Conservation (phyloP, 2,113 vertebrate species). For the Myotis brandtii region DNA sequence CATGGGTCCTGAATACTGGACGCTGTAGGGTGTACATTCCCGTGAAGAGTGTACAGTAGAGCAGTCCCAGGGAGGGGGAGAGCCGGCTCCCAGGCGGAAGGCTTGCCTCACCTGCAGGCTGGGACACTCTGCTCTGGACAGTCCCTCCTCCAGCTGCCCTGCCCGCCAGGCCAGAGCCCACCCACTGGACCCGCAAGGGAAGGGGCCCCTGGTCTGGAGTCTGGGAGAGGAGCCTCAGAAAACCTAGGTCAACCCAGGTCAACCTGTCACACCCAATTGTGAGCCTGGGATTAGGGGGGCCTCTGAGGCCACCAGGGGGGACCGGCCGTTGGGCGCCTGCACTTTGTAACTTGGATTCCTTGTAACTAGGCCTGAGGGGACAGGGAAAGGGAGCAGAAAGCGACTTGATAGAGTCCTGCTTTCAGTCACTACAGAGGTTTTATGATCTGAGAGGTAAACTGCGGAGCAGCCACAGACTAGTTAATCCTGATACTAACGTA, state of each 20-base stretch:
- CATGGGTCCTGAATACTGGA: neutral
- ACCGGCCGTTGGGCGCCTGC: neutral
- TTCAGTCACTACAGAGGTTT: conserved; percentile 74
- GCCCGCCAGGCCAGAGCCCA: neutral
- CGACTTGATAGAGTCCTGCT: conserved; percentile 64
- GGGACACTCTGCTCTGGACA: neutral
- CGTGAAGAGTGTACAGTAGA: neutral
- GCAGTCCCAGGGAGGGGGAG: neutral
- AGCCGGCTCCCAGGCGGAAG: fast-evolving
- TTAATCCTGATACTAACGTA: conserved; percentile 51
- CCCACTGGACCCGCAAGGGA: neutral
- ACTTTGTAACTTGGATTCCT: conserved; percentile 66
- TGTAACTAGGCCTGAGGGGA: conserved; percentile 15
- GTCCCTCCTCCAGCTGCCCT: neutral
- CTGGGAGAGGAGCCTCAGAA: neutral
- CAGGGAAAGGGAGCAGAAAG: conserved; percentile 43
- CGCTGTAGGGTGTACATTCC: neutral
- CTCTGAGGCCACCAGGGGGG: conserved; percentile 30
- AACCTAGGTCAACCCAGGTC: conserved; percentile 54
- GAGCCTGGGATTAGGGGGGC: conserved; percentile 25
- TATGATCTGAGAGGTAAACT: conserved; percentile 74
- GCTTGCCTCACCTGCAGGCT: neutral
- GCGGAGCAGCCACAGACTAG: conserved; percentile 52
- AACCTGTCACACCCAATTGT: conserved; percentile 65
- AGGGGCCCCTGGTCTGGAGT: neutral